A percentile compares a stretch with the other conserved stretches of the same genome.
Conservation (phyloP, 2,797 vertebrate species). For the Monodelphis domestica region DNA sequence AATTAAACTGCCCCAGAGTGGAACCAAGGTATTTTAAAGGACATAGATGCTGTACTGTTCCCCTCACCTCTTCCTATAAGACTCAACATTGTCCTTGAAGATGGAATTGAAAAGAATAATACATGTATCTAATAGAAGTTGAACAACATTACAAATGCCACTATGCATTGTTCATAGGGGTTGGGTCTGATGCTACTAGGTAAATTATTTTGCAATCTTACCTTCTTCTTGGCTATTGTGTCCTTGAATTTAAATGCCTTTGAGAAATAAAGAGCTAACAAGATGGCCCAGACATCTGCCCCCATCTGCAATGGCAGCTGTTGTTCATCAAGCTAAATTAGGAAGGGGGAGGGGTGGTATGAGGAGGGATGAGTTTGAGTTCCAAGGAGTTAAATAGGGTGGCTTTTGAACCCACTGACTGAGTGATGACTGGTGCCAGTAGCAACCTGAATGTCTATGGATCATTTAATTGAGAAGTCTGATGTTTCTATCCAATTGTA, state of each 20-base stretch:
- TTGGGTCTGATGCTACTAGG: not conserved
- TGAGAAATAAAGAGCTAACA: not conserved
- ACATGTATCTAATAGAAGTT: not conserved
- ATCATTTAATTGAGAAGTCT: not conserved
- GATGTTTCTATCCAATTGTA: not conserved
- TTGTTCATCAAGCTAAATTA: not conserved
- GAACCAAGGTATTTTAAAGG: not conserved
- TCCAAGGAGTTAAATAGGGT: not conserved
- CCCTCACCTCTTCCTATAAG: not conserved
- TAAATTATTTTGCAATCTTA: not conserved
- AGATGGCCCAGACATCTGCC: not conserved
- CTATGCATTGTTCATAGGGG: not conserved
- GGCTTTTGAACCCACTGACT: not conserved
- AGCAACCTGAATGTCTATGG: not conserved
- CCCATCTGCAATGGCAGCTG: not conserved
- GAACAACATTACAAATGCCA: not conserved
- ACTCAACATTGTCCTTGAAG: not conserved
- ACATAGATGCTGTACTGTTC: not conserved
- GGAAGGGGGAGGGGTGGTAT: not conserved
- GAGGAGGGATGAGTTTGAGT: not conserved
- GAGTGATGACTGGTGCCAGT: not conserved
- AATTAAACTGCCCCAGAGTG: not conserved
- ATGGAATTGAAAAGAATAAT: not conserved
- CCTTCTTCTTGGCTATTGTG: not conserved
- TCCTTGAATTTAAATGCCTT: not conserved